Evolutionary conservation across 1,140 invertebrate species (phyloP).

Genomic region (Hyles euphorbiae): DNA sequence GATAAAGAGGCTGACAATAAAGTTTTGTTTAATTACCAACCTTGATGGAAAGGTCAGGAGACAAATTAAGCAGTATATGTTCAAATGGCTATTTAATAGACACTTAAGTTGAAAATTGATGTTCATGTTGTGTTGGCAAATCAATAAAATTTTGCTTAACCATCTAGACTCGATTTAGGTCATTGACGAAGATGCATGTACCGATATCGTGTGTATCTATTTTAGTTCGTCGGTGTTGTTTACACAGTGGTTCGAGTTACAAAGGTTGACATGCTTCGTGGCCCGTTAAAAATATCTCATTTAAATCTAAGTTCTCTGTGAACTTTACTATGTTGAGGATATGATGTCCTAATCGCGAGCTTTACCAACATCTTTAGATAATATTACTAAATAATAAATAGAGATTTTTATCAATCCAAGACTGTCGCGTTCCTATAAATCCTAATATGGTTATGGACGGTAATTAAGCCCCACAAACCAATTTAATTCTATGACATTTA

Average conservation of each 20-base stretch:
- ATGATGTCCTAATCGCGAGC: too few species aligned
- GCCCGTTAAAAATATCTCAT: slow-evolving; percentile 8
- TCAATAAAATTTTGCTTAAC: slow-evolving; percentile 4
- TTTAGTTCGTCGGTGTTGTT: slow-evolving; percentile 3
- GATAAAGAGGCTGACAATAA: too few species aligned
- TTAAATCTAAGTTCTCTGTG: neutral
- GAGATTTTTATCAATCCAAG: too few species aligned
- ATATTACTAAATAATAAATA: too few species aligned
- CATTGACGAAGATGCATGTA: slow-evolving; percentile 5
- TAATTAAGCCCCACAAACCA: too few species aligned
- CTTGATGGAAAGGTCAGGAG: too few species aligned
- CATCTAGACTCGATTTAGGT: slow-evolving; percentile 1
- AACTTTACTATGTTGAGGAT: neutral
- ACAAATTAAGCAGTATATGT: too few species aligned
- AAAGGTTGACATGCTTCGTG: slow-evolving; percentile 22
- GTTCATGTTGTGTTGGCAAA: too few species aligned
- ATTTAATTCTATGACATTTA: too few species aligned
- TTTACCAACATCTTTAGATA: too few species aligned
- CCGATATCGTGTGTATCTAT: neutral
- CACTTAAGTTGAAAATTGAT: neutral
- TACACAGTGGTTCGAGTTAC: slow-evolving; percentile 13
- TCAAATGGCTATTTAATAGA: neutral
- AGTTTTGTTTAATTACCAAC: slow-evolving; percentile 4
- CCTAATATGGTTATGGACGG: too few species aligned
- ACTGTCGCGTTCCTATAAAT: too few species aligned